These are phyloP conservation scores for Xylophagus ater DNA, from an alignment of 2,888 invertebrate species.

Conservation along the genomic window DNA sequence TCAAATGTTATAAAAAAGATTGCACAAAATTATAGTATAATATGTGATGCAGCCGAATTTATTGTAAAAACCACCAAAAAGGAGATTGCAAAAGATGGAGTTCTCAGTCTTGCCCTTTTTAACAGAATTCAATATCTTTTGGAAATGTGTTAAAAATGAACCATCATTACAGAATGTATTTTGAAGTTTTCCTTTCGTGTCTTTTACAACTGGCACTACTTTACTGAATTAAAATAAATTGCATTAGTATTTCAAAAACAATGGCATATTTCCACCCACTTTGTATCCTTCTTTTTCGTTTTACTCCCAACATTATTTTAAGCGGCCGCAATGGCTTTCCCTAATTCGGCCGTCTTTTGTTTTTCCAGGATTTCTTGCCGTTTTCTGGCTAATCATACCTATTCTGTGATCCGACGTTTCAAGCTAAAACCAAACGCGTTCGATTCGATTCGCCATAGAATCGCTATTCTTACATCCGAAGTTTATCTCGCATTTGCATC, in stretches of 20 bases:
- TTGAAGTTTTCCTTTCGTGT: slow-evolving; percentile 26
- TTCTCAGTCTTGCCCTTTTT: slow-evolving; percentile 8
- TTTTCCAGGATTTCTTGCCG: slow-evolving; percentile 78
- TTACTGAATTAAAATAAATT: slow-evolving; percentile 15
- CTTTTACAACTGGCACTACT: slow-evolving; percentile 27
- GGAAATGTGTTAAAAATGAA: slow-evolving; percentile 82
- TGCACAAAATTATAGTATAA: too few species aligned
- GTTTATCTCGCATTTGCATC: too few species aligned
- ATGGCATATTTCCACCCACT: neutral
- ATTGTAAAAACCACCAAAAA: too few species aligned
- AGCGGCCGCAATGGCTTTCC: slow-evolving; percentile 36
- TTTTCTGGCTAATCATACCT: slow-evolving; percentile 86
- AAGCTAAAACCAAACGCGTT: too few species aligned
- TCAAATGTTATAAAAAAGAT: too few species aligned
- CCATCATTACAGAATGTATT: slow-evolving; percentile 64
- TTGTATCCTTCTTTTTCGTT: slow-evolving; percentile 5
- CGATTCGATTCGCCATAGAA: too few species aligned
- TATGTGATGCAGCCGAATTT: too few species aligned
- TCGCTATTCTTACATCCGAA: too few species aligned
- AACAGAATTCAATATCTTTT: slow-evolving; percentile 52
- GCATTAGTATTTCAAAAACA: neutral
- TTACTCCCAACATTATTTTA: slow-evolving; percentile 21
- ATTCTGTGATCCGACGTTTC: too few species aligned
- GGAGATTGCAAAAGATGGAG: too few species aligned
- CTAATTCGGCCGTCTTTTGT: slow-evolving; percentile 44